phyloP scores from a whole-genome alignment of 2,113 vertebrate genomes.

The Thamnophis sirtalis region DNA sequence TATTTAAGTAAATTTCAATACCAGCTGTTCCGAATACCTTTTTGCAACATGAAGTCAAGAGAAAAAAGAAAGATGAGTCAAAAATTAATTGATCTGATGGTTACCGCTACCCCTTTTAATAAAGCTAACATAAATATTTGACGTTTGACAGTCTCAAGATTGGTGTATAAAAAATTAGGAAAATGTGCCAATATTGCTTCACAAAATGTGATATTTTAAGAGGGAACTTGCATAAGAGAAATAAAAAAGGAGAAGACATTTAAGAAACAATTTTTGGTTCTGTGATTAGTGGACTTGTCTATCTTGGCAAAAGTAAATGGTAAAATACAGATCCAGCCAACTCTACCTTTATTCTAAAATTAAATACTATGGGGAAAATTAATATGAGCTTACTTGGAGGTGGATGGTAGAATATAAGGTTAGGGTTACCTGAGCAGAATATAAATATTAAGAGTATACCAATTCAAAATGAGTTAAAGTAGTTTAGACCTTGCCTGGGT shows the following conservation, averaged over 20 bases:
- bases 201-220: slow-evolving; percentile 61
- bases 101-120: slow-evolving; percentile 71
- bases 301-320: slow-evolving; percentile 34
- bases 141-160: slow-evolving; percentile 66
- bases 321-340: slow-evolving; percentile 41
- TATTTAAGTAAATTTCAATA: slow-evolving; percentile 61
- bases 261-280: slow-evolving; percentile 58
- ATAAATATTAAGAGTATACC: neutral
- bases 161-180: slow-evolving; percentile 69
- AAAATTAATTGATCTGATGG: slow-evolving; percentile 61
- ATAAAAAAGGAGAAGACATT: slow-evolving; percentile 51
- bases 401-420: slow-evolving; percentile 25
- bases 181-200: slow-evolving; percentile 68
- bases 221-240: slow-evolving; percentile 55
- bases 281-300: slow-evolving; percentile 38
- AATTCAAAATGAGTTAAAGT: neutral
- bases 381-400: slow-evolving; percentile 42
- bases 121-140: slow-evolving; percentile 68
- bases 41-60: slow-evolving; percentile 66
- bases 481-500: neutral
- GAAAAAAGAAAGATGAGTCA: slow-evolving; percentile 68
- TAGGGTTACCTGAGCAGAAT: slow-evolving; percentile 8
- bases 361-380: slow-evolving; percentile 54
- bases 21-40: slow-evolving; percentile 58
- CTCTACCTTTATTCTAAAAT: slow-evolving; percentile 41